Conservation (phyloP, 2,888 invertebrate genomes). For the Seira ritae region DNA sequence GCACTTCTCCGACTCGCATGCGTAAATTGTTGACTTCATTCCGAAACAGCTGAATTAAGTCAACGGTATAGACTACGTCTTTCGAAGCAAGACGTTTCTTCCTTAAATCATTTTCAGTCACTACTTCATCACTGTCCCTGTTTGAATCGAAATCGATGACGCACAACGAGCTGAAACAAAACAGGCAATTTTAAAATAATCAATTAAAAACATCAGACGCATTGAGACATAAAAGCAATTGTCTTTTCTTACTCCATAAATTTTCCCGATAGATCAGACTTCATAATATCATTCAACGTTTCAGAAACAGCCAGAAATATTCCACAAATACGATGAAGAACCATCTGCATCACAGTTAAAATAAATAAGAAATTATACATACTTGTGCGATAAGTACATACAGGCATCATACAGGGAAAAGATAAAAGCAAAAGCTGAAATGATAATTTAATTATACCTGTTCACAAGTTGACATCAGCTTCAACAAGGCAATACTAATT, state of each 20-base stretch:
- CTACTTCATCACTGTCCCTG: slow-evolving; percentile 79
- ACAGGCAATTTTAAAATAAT: no score
- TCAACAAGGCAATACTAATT: slow-evolving; percentile 80
- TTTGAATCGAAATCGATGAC: slow-evolving; percentile 70
- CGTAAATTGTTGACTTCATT: slow-evolving; percentile 82
- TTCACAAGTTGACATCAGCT: slow-evolving; percentile 75
- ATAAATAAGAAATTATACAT: slow-evolving; percentile 78
- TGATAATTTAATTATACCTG: no score
- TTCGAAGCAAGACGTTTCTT: slow-evolving; percentile 82
- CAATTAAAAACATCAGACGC: not conserved
- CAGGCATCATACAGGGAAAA: no score
- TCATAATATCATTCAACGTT: slow-evolving; percentile 87
- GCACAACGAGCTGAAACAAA: slow-evolving; percentile 69
- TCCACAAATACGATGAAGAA: slow-evolving; percentile 84
- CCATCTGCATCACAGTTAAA: no score
- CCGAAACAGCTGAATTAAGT: slow-evolving; percentile 78
- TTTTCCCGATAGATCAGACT: slow-evolving; percentile 82
- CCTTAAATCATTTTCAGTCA: slow-evolving; percentile 86
- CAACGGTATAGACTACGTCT: slow-evolving; percentile 89
- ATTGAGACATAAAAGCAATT: not conserved
- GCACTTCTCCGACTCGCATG: slow-evolving; percentile 84
- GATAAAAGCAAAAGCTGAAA: no score
- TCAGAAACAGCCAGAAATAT: slow-evolving; percentile 86
- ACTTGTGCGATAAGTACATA: not conserved
- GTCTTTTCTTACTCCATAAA: slow-evolving; percentile 78